Conservation (phyloP, 2,113 vertebrate species). For the Xiphophorus hellerii region DNA sequence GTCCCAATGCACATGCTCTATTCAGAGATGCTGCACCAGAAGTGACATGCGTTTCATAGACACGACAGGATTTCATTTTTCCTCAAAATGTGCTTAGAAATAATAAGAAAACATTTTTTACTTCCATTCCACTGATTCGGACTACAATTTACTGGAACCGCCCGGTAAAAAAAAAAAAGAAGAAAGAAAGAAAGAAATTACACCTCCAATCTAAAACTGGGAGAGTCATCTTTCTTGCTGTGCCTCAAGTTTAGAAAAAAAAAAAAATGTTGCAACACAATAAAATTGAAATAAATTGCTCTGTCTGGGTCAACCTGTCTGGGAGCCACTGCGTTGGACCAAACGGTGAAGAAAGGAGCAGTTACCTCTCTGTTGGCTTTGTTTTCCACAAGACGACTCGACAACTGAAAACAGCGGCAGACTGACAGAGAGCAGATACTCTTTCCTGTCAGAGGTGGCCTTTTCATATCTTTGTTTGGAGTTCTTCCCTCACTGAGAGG, state of each 20-base stretch:
- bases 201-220: not conserved
- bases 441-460: not conserved
- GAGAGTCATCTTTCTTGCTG: not conserved
- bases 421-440: not conserved
- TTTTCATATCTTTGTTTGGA: not conserved
- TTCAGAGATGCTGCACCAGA: no score
- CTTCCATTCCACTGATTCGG: no score
- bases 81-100: not conserved
- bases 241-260: not conserved
- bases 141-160: not conserved
- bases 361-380: not conserved
- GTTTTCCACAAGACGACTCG: not conserved
- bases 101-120: not conserved
- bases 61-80: not conserved
- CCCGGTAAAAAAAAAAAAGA: no score
- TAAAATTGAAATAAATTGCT: no score
- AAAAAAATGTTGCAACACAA: not conserved
- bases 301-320: not conserved
- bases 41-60: not conserved
- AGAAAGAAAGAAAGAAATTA: no score
- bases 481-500: not conserved
- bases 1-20: no score
- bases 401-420: not conserved
- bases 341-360: not conserved
- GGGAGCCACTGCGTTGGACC: not conserved